Conservation (phyloP, 2,113 vertebrate genomes). For the Marcusenius ussheri region DNA sequence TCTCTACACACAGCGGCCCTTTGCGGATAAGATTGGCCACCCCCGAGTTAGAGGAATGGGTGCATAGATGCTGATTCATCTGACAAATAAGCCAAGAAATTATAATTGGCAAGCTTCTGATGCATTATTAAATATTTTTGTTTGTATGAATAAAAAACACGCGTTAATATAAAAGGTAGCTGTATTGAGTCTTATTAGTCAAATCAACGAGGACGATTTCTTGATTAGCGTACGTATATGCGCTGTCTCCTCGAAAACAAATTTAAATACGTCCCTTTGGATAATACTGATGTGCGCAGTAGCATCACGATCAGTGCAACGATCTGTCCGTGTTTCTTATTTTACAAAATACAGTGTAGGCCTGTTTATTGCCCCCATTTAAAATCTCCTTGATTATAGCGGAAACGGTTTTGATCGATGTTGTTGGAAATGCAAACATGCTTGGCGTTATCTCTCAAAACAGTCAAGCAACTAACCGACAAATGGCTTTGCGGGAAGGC, state of each 20-base stretch:
- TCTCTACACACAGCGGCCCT: too few species aligned
- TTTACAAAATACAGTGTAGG: not conserved
- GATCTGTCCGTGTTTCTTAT: not conserved
- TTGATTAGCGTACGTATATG: not conserved
- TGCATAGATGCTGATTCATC: not conserved
- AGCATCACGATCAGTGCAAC: not conserved
- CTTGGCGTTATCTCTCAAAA: not conserved
- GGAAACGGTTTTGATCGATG: not conserved
- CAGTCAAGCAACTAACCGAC: not conserved
- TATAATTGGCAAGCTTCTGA: not conserved
- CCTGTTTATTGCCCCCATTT: not conserved
- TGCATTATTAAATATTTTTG: not conserved
- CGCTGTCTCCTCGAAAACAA: not conserved
- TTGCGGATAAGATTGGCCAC: too few species aligned
- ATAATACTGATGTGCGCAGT: not conserved
- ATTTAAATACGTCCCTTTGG: not conserved
- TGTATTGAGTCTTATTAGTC: not conserved
- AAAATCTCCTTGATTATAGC: not conserved
- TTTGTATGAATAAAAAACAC: not conserved
- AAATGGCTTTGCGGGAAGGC: not conserved
- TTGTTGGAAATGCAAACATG: not conserved
- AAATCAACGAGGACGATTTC: not conserved
- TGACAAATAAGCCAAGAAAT: not conserved
- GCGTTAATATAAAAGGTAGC: not conserved
- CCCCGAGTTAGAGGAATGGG: not conserved